Base-by-base conservation (phyloP, 1,140 invertebrate species). In the Drosophila melanica region DNA sequence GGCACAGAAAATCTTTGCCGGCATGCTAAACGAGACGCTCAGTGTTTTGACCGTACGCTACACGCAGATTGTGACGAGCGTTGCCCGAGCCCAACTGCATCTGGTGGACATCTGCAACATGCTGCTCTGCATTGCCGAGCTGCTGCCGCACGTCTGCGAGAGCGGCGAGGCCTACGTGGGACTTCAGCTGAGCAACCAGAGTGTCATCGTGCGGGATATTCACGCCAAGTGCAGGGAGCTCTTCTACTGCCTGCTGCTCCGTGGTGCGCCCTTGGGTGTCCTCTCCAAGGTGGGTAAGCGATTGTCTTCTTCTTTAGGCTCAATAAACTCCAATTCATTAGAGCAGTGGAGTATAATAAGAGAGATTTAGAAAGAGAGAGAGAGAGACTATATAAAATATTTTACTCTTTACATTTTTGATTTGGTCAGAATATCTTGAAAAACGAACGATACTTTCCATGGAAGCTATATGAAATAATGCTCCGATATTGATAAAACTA, bases 11-110 rank as follows among this genome's bases (percentile, higher is more conserved):
- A 94, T 96, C 20, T 96, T 96, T 81, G 94, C 95, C 6, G 96
- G 95, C 20, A 96, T 96, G 95, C 90, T 97, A 1, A 96, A 96
- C 80, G 96, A 97, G 91, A 96, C 95, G 0, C 92, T 97, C 2
- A 95, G 95, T 5, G 96, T 97, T 62, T 91, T 96, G 12, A 95
- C 95, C 4, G 94, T 95, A 0, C 93, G 96, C 66, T 96, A 96
- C 90, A 95, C 94, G 44, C 95, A 96, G 59, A 91, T 91, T 35
- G 74, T 90, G 3, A 95, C 95, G 30, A 95, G 94, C 30, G 87
- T 94, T 65, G 93, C 93, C 16, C 86, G 94, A 33, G 94, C 93
- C 2, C 93, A 94, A 20, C 93, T 95, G 18, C 93, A 96, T 54
- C 92, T 95, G 67, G 94, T 95, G 57, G 96, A 97, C 75, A 95